Evolutionary conservation across 2,888 invertebrate species (phyloP).

Genomic region (Protonemura montana): DNA sequence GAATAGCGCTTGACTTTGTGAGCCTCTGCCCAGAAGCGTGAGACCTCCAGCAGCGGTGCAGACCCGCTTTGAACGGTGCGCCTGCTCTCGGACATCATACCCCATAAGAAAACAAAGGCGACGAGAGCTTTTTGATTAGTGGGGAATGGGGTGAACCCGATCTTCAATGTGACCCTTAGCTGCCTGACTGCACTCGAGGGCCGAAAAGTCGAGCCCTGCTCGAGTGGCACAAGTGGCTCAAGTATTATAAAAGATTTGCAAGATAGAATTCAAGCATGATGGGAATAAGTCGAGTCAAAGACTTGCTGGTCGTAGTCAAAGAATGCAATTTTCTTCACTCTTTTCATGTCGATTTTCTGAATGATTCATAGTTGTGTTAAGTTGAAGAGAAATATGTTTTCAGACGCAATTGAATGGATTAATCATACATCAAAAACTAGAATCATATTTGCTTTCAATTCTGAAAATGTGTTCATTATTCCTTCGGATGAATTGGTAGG

Average conservation of each 20-base stretch:
- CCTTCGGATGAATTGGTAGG: not conserved
- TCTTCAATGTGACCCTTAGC: conserved; percentile 9
- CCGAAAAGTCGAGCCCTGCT: too few species aligned
- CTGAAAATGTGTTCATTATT: not conserved
- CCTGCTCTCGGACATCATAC: conserved; percentile 9
- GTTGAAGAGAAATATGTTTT: not conserved
- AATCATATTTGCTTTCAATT: not conserved
- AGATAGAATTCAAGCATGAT: conserved; percentile 12
- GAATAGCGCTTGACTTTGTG: not conserved
- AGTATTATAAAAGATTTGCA: conserved; percentile 8
- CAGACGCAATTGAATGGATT: not conserved
- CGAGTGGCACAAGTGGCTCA: not conserved
- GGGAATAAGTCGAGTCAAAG: not conserved
- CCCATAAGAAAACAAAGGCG: conserved; percentile 24
- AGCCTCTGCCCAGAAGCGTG: not conserved
- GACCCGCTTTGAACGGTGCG: not conserved
- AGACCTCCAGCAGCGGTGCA: conserved; percentile 18
- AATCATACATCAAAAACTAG: not conserved
- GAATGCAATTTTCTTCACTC: not conserved
- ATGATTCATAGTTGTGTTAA: not conserved
- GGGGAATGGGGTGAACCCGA: not conserved
- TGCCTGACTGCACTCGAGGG: too few species aligned
- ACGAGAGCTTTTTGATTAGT: conserved; percentile 16
- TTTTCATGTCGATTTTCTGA: conserved; percentile 7
- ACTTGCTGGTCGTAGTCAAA: not conserved